phyloP scores from a whole-genome alignment of 1,140 invertebrate species.

The Polypedilum vanderplanki region DNA sequence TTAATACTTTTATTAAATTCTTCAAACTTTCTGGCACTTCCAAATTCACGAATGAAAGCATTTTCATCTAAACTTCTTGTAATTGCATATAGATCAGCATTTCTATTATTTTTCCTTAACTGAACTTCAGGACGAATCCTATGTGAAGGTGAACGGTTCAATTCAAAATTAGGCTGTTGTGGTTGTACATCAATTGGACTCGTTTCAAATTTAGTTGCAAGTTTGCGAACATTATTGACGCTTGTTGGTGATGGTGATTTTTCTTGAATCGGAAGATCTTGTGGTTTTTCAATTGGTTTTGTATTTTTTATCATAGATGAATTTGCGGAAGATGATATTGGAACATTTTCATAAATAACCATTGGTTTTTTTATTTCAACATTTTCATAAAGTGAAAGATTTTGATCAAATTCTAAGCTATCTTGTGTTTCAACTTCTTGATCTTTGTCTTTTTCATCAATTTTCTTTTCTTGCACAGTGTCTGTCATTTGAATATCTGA shows the following conservation, averaged over 20 bases:
- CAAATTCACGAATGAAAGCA: conserved; percentile 58
- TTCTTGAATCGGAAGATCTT: background rate
- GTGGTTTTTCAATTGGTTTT: background rate
- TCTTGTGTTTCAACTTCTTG: conserved; percentile 29
- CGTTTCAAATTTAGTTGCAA: conserved; percentile 51
- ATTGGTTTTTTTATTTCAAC: conserved; percentile 43
- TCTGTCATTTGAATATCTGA: conserved; percentile 18
- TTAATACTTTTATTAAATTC: conserved; percentile 41
- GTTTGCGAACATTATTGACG: conserved; percentile 47
- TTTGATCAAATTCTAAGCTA: conserved; percentile 31
- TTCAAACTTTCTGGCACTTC: conserved; percentile 40
- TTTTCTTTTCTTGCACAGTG: background rate
- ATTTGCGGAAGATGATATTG: conserved; percentile 33
- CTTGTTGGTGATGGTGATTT: conserved; percentile 37
- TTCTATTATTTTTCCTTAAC: conserved; percentile 13
- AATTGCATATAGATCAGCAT: conserved; percentile 40
- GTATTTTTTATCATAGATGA: background rate
- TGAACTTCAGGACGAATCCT: conserved; percentile 22
- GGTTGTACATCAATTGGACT: conserved; percentile 45
- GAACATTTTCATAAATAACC: conserved; percentile 49
- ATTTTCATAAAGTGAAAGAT: conserved; percentile 40
- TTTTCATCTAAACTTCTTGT: conserved; percentile 66
- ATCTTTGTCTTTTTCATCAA: background rate
- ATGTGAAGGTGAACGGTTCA: conserved; percentile 37
- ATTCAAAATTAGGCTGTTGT: conserved; percentile 38